Conservation (phyloP, 2,888 invertebrate genomes). For the Deilephila porcellus region DNA sequence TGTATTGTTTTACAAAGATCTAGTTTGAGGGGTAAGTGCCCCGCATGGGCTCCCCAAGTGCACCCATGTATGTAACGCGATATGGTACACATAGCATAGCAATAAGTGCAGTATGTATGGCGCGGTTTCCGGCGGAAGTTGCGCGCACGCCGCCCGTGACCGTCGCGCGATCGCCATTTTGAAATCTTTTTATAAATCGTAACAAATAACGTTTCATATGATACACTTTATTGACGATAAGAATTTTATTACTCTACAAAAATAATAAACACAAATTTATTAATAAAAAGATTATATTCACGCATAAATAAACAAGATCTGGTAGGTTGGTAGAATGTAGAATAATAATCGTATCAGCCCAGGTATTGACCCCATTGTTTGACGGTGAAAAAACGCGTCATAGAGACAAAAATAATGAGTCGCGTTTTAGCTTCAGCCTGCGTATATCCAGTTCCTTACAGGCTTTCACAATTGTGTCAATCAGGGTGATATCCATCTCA, state of each 20-base stretch:
- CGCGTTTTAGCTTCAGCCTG: no score
- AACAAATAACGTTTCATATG: neutral
- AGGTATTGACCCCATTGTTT: no score
- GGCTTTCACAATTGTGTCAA: neutral
- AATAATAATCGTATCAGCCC: no score
- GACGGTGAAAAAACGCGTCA: no score
- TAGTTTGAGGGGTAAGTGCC: neutral
- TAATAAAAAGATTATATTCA: no score
- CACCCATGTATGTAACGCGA: conserved; percentile 48
- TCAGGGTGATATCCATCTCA: neutral
- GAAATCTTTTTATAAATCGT: conserved; percentile 19
- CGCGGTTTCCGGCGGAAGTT: conserved; percentile 81
- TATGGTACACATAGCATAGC: conserved; percentile 51
- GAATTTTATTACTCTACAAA: neutral
- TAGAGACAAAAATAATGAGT: no score
- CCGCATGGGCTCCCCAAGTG: neutral
- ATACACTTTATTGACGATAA: neutral
- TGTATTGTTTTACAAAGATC: neutral
- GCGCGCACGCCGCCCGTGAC: conserved; percentile 79
- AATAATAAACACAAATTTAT: no score
- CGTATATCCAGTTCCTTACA: no score
- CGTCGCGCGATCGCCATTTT: conserved; percentile 42
- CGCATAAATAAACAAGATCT: no score
- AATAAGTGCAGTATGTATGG: conserved; percentile 56
- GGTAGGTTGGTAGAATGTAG: no score